Base-by-base conservation (phyloP, 2,888 invertebrate species). In the Lymantria dispar region DNA sequence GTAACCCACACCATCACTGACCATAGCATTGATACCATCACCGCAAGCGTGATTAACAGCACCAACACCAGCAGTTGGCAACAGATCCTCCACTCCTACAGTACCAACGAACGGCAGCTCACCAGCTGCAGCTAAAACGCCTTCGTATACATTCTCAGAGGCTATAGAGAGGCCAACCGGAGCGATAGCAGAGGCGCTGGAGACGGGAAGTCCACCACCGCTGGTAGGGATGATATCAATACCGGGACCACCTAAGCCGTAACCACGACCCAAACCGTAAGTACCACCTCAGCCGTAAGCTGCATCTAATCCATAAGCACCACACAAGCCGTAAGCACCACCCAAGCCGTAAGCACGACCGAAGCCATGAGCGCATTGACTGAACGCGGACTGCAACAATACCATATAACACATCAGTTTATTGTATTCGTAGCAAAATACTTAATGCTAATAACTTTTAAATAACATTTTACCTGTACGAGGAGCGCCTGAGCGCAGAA, bases 91-190 rank as follows among this genome's bases (percentile, higher is more conserved):
- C 38, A 83, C 44, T 8, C 54, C 72, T 0, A 78, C 78, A 8
- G 79, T 43, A 3, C 75, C 73, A 1, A 75, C 46, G 66, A 77
- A 75, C 3, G 74, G 78, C 15, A 79, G 55, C 44, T 73, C 66
- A 45, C 79, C 80, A 30, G 62, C 62, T 0, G 78, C 68, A 0
- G 65, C 54, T 15, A 77, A 43, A n/a, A 47, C 11, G 0, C 76
- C 77, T 12, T 66, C 63, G 44, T 70, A 74, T 10, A 62, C 62
- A 47, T 83, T 83, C 36, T 82, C 81, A 29, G 83, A 78, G 1
- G 67, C 50, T 8, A 83, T 67, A 0, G 70, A 64, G 2, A 83
- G 66, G 1, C 83, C 81, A n/a, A 64, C 63, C 8, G 80, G 78
- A 2, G 74, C 56, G 8, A 74, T 59, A n/a, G 74, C 72, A 9